These are phyloP conservation scores for Gobionotothen gibberifrons DNA, from an alignment of 2,797 vertebrate genomes.

Conservation along the genomic window DNA sequence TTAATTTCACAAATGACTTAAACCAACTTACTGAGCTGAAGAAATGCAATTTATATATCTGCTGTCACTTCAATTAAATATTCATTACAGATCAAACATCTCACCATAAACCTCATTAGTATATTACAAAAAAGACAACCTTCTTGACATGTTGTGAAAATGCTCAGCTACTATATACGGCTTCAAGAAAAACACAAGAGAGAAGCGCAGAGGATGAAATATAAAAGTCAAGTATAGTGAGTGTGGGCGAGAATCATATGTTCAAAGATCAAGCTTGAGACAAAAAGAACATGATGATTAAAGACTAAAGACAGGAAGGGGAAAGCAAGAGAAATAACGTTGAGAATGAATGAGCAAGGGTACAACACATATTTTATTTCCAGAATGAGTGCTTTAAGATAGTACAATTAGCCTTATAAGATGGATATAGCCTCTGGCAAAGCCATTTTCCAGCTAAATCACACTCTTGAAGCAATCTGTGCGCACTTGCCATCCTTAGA, in stretches of 20 bases:
- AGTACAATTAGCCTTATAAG: slow-evolving; percentile 43
- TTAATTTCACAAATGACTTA: not conserved
- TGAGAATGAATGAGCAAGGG: slow-evolving; percentile 4
- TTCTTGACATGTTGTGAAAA: not conserved
- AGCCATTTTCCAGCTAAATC: slow-evolving; percentile 50
- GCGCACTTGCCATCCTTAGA: slow-evolving; percentile 19
- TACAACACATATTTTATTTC: slow-evolving; percentile 38
- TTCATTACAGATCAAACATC: slow-evolving; percentile 40
- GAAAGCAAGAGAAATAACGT: not conserved
- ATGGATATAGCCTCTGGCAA: slow-evolving; percentile 40
- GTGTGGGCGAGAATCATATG: not conserved
- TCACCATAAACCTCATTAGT: slow-evolving; percentile 6
- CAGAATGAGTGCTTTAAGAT: slow-evolving; percentile 15
- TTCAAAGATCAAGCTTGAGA: not conserved
- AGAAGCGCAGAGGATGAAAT: not conserved
- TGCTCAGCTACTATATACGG: not conserved
- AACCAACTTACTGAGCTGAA: not conserved
- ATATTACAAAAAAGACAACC: slow-evolving; percentile 10
- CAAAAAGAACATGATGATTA: not conserved
- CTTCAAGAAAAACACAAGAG: not conserved
- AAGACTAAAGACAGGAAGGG: not conserved
- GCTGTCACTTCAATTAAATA: slow-evolving; percentile 49
- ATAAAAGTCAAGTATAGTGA: not conserved
- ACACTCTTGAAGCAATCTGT: slow-evolving; percentile 34
- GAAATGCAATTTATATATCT: slow-evolving; percentile 24